These are phyloP conservation scores for Plectropomus leopardus DNA, from an alignment of 2,113 vertebrate species.

Conservation along the genomic window DNA sequence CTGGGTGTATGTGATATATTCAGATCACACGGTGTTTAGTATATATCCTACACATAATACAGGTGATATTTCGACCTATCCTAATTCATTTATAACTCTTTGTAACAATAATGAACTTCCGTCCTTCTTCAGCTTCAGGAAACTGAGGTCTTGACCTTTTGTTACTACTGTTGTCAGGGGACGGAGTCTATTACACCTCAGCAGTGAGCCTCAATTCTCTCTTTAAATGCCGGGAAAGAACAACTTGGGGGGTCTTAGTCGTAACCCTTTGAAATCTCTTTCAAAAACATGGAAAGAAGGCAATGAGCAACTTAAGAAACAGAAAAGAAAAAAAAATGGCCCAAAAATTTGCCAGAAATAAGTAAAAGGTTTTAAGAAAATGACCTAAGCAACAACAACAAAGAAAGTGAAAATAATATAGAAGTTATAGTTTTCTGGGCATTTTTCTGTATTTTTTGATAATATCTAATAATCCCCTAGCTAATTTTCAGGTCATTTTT, in stretches of 20 bases:
- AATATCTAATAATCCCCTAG: too few relatives aligned
- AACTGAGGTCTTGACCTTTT: slow-evolving; percentile 9
- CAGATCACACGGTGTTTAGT: slow-evolving; percentile 12
- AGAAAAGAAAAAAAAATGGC: too few relatives aligned
- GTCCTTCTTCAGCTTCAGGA: not conserved
- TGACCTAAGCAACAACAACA: too few relatives aligned
- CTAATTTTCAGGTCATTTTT: too few relatives aligned
- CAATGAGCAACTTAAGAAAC: too few relatives aligned
- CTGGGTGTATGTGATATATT: slow-evolving; percentile 13
- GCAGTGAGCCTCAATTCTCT: slow-evolving; percentile 23
- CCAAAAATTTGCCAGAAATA: too few relatives aligned
- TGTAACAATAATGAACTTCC: not conserved
- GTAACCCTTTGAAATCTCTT: too few relatives aligned
- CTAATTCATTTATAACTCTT: not conserved
- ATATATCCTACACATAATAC: not conserved
- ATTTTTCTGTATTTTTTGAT: too few relatives aligned
- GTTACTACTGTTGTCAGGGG: slow-evolving; percentile 2
- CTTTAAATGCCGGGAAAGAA: slow-evolving; percentile 17
- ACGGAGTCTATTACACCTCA: slow-evolving; percentile 15
- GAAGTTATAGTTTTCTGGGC: too few relatives aligned
- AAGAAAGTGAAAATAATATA: too few relatives aligned
- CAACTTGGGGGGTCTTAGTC: not conserved
- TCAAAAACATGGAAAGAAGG: too few relatives aligned
- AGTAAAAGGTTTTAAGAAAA: too few relatives aligned
- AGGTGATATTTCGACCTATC: not conserved